Percentiles rank a stretch among this genome's conserved stretches.
Conservation (phyloP, 2,113 vertebrate species). For the Panthera tigris region DNA sequence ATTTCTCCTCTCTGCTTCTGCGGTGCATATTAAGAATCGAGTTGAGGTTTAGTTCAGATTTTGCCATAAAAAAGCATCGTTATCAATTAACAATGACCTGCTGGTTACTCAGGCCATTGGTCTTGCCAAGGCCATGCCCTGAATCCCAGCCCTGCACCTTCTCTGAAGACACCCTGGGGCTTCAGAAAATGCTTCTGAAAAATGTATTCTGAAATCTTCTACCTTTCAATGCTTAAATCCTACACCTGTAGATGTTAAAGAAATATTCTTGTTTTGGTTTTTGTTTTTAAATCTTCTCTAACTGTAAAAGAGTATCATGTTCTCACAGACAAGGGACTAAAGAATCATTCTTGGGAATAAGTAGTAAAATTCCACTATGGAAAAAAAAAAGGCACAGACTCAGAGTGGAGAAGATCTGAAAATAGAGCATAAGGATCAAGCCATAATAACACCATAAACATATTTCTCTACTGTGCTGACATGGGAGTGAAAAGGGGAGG, state of each 20-base stretch:
- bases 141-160: neutral
- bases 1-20: neutral
- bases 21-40: neutral
- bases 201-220: neutral
- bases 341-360: neutral
- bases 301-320: neutral
- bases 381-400: neutral
- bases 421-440: neutral
- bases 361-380: conserved; percentile 14
- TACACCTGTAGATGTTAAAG: neutral
- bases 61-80: conserved; percentile 18
- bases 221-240: neutral
- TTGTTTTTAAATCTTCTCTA: neutral
- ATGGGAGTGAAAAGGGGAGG: fast-evolving
- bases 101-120: neutral
- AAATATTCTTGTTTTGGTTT: neutral
- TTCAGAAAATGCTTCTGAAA: neutral
- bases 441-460: neutral
- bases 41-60: neutral
- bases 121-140: neutral
- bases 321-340: neutral
- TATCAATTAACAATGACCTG: neutral
- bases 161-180: neutral
- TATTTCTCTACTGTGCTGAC: neutral
- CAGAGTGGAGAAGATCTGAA: neutral